Percentiles rank a stretch among this genome's conserved stretches.
These are phyloP conservation scores for Troglohyphantes excavatus DNA, from an alignment of 2,888 invertebrate genomes.

Conservation along the genomic window DNA sequence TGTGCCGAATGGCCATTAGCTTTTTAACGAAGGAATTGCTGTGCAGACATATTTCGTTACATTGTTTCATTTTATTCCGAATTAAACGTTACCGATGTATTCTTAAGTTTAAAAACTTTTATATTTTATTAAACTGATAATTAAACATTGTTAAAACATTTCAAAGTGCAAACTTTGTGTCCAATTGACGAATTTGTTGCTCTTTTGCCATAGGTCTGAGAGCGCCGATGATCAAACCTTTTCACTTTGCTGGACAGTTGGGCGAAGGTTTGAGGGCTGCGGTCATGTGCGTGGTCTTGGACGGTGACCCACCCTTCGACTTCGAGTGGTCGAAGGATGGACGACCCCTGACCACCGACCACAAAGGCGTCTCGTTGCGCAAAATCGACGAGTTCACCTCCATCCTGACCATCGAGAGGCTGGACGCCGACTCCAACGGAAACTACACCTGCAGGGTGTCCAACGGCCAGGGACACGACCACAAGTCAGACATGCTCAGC, in stretches of 20 bases:
- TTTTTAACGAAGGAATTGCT: no score
- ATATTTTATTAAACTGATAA: no score
- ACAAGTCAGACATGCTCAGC: slow-evolving; percentile 35
- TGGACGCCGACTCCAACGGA: slow-evolving; percentile 62
- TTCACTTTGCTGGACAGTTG: slow-evolving; percentile 51
- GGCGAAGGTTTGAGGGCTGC: slow-evolving; percentile 12
- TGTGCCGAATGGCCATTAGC: no score
- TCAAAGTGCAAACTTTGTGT: no score
- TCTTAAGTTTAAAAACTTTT: no score
- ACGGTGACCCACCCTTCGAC: slow-evolving; percentile 75
- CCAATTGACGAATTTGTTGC: no score
- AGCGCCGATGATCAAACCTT: slow-evolving; percentile 50
- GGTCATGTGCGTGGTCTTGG: slow-evolving; percentile 38
- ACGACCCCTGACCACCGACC: not conserved
- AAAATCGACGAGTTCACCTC: slow-evolving; percentile 42
- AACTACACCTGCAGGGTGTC: slow-evolving; percentile 75
- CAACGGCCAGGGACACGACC: slow-evolving; percentile 46
- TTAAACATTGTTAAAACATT: no score
- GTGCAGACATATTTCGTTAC: no score
- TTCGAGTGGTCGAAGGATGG: slow-evolving; percentile 78
- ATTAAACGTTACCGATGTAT: no score
- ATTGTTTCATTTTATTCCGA: no score
- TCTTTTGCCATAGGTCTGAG: slow-evolving; percentile 16
- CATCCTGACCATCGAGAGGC: slow-evolving; percentile 44
- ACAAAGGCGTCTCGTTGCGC: not conserved